Percentiles rank a stretch among this genome's conserved stretches.
phyloP scores from a whole-genome alignment of 1,140 invertebrate species.

The Brachionus rubens region DNA sequence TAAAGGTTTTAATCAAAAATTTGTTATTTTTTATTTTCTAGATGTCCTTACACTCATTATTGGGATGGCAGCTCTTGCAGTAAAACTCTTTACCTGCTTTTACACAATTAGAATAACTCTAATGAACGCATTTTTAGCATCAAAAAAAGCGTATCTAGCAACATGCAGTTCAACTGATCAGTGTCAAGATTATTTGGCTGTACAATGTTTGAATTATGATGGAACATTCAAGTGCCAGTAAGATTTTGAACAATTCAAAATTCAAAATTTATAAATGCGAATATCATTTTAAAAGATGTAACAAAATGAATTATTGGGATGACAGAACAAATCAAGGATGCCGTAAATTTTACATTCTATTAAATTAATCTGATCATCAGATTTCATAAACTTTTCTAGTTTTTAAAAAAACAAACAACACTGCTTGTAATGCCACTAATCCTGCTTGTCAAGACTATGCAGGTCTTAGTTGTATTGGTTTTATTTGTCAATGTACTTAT shows the following conservation, averaged over 20 bases:
- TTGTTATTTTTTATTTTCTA: neutral
- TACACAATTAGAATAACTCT: neutral
- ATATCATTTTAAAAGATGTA: too few species aligned
- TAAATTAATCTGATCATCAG: neutral
- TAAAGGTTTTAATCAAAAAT: neutral
- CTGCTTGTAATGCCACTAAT: neutral
- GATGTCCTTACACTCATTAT: neutral
- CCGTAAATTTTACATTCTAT: neutral
- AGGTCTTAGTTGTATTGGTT: neutral
- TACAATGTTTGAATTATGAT: too few species aligned
- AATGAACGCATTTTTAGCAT: neutral
- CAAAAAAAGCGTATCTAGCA: neutral
- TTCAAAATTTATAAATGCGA: too few species aligned
- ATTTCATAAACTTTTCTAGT: neutral
- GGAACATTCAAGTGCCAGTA: neutral
- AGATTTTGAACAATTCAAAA: too few species aligned
- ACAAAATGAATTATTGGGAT: too few species aligned
- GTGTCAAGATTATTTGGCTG: conserved; percentile 15
- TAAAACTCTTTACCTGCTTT: neutral
- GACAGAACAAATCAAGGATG: too few species aligned
- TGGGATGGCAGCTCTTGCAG: neutral
- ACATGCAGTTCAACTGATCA: neutral
- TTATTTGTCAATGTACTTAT: neutral
- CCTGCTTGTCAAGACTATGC: conserved; percentile 14
- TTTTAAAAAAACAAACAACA: neutral